phyloP scores from a whole-genome alignment of 2,797 vertebrate species.

The Amniataba percoides region DNA sequence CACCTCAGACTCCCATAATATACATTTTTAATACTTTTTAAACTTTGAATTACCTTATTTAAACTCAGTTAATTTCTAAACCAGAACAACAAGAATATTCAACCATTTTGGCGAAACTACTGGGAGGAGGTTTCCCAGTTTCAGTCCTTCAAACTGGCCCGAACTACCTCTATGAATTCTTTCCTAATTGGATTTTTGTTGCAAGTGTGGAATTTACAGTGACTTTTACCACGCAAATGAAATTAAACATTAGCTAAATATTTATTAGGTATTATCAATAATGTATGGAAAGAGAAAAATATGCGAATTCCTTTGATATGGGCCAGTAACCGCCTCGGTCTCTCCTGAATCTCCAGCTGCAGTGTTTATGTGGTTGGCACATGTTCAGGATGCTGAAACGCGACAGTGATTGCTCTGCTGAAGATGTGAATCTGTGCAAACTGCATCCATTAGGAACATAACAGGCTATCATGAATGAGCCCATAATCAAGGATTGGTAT shows the following conservation, averaged over 20 bases:
- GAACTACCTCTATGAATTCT: neutral
- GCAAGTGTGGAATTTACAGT: slow-evolving; percentile 2
- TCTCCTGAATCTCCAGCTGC: slow-evolving; percentile 15
- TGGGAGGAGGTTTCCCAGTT: neutral
- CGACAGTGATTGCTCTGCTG: slow-evolving; percentile 48
- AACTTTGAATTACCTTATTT: slow-evolving; percentile 9
- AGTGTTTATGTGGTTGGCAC: slow-evolving; percentile 28
- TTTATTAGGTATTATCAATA: slow-evolving; percentile 11
- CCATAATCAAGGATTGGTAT: slow-evolving; percentile 41
- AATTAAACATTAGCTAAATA: neutral
- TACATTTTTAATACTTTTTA: neutral
- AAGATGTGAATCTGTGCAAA: slow-evolving; percentile 47
- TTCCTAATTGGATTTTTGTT: neutral
- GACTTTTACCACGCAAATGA: neutral
- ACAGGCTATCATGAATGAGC: slow-evolving; percentile 44
- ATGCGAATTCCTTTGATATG: slow-evolving; percentile 13
- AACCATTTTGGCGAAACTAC: neutral
- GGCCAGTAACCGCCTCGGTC: neutral
- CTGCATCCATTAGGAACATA: slow-evolving; percentile 47
- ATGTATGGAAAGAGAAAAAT: slow-evolving; percentile 6
- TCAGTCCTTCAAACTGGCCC: neutral
- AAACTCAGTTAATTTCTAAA: slow-evolving; percentile 6
- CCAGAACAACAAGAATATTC: neutral
- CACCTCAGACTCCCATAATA: neutral
- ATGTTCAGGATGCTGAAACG: slow-evolving; percentile 22